Evolutionary conservation across 2,113 vertebrate genomes (phyloP).

Genomic region (Strigops habroptila): DNA sequence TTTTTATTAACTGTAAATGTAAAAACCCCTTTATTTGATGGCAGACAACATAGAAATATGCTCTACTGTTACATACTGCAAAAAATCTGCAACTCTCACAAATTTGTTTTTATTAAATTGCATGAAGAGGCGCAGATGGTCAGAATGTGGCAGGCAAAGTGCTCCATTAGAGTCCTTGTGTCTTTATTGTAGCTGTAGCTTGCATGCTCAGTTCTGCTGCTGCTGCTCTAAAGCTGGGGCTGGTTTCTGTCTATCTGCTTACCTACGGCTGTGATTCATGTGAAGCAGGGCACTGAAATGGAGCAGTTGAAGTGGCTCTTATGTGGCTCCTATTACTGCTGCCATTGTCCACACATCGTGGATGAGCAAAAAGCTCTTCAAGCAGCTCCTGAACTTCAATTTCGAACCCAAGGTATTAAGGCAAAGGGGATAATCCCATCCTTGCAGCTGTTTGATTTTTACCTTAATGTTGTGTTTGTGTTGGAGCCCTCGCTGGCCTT

Average conservation of each 20-base stretch:
- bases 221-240: background rate
- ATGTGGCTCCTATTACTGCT: background rate
- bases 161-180: background rate
- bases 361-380: background rate
- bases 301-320: background rate
- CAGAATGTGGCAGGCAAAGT: background rate
- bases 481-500: background rate
- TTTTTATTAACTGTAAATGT: background rate
- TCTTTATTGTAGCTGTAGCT: background rate
- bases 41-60: background rate
- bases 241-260: background rate
- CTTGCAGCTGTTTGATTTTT: background rate
- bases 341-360: background rate
- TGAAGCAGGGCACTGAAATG: background rate
- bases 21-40: background rate
- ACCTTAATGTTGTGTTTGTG: background rate
- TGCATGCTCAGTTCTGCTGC: background rate
- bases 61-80: background rate
- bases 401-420: background rate
- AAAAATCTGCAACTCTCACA: background rate
- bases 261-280: background rate
- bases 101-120: background rate
- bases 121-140: background rate
- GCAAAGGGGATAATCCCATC: background rate
- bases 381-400: background rate